Evolutionary conservation across 2,113 vertebrate genomes (phyloP), one percentile per base, ranked within the genome.

Genomic region (Phrynosoma platyrhinos): DNA sequence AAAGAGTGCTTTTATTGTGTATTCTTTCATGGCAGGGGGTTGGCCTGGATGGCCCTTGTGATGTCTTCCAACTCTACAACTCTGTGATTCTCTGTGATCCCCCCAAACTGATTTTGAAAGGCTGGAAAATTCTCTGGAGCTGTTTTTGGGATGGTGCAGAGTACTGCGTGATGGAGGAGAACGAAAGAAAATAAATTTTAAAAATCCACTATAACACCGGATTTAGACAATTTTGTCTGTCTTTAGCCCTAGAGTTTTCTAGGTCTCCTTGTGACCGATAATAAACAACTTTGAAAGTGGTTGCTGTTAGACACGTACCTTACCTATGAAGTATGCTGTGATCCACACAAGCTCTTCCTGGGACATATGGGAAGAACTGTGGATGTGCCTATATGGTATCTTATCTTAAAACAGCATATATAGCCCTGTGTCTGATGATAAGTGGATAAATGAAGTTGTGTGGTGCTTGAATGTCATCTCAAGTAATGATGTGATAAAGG

Each of bases 381-480:
- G 20, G 52, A 40, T n/a, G 53, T 42, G 36, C 4, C 36, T 72
- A 20, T 40, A 68, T 47, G 14, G 25, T 86, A 36, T 25, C 66
- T 58, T 55, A 62, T 42, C 53, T 74, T n/a, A 87, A 81, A 81
- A 72, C 75, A 80, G 12, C 21, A 25, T 72, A 79, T 55, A 69
- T 27, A 86, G 74, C 16, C 32, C 27, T 68, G 72, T 27, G 71
- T 68, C 42, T 88, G 42, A 77, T 88, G 69, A 82, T 75, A 75
- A 75, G 80, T 76, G 62, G 40, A 82, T 82, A 82, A 83, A 88
- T 36, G 58, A 76, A 30, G 40, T 64, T 40, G 58, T 4, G 5
- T 52, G 58, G 88, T 87, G 83, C 85, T 84, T 72, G 87, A 92
- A 87, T 90, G 84, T 87, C 86, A 83, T 68, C 80, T 18, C 83